These are phyloP conservation scores for Epizoanthus scotinus DNA, from an alignment of 92 coral and sea anemone species.

Conservation along the genomic window DNA sequence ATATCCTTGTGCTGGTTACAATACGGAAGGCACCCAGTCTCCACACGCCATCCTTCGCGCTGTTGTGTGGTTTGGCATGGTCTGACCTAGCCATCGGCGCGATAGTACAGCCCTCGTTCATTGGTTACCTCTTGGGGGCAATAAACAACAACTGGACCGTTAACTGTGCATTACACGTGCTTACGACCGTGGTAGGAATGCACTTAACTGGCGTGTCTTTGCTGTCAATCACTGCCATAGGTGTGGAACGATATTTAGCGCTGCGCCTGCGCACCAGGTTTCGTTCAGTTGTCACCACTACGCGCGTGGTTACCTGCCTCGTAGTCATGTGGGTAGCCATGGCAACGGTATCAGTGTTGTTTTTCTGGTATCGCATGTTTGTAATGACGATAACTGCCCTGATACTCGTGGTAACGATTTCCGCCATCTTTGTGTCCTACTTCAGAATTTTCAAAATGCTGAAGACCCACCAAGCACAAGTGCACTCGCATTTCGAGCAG, in stretches of 20 bases:
- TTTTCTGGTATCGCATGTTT: slow-evolving; percentile 18
- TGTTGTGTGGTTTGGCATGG: slow-evolving; percentile 35
- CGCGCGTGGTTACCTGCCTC: slow-evolving; percentile 28
- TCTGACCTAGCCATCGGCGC: slow-evolving; percentile 25
- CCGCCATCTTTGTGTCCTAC: slow-evolving; percentile 15
- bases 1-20: slow-evolving; percentile 10
- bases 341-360: slow-evolving; percentile 20
- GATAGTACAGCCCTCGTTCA: slow-evolving; percentile 24
- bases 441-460: slow-evolving; percentile 14
- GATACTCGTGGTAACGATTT: slow-evolving; percentile 4
- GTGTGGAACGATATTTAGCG: slow-evolving; percentile 33
- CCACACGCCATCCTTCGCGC: slow-evolving; percentile 21
- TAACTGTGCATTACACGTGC: slow-evolving; percentile 28
- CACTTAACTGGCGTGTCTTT: slow-evolving; percentile 26
- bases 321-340: slow-evolving; percentile 25
- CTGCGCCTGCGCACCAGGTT: slow-evolving; percentile 31
- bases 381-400: slow-evolving; percentile 10
- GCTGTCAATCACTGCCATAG: slow-evolving; percentile 38
- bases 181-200: slow-evolving; percentile 14
- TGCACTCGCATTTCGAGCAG: slow-evolving; percentile 14
- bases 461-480: background rate
- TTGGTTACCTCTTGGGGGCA: slow-evolving; percentile 30
- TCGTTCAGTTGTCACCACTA: slow-evolving; percentile 27
- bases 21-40: slow-evolving; percentile 24
- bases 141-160: slow-evolving; percentile 21